Percentiles rank a stretch among this genome's conserved stretches.
Evolutionary conservation across 2,797 vertebrate genomes (phyloP).

Genomic region (Luscinia megarhynchos): DNA sequence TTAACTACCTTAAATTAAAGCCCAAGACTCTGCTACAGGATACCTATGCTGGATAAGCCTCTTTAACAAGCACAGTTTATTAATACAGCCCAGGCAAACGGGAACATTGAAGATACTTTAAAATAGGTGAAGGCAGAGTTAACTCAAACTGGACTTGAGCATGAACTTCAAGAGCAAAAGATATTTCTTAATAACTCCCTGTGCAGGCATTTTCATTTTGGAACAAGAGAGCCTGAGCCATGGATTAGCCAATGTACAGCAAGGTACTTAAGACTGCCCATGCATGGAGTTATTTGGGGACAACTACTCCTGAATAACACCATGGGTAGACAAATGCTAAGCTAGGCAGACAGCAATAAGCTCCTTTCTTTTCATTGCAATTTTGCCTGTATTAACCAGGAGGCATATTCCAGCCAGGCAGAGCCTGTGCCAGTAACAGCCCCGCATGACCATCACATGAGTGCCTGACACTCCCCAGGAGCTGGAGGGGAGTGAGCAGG

Average conservation of each 20-base stretch:
- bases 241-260: constrained; percentile 4
- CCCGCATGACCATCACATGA: constrained; percentile 28
- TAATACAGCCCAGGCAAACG: background rate
- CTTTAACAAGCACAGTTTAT: background rate
- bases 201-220: constrained; percentile 10
- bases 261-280: constrained; percentile 12
- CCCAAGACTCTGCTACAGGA: rapidly evolving
- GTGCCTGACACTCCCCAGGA: background rate
- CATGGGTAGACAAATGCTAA: background rate
- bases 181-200: background rate
- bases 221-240: background rate
- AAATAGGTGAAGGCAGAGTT: background rate
- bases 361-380: background rate
- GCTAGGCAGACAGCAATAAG: constrained; percentile 27
- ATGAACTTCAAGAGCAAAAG: background rate
- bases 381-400: background rate
- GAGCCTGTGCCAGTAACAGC: constrained; percentile 3
- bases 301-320: background rate
- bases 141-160: constrained; percentile 1
- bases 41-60: background rate
- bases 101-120: background rate
- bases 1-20: background rate
- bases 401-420: background rate
- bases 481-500: background rate
- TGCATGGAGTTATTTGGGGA: background rate